Conservation (phyloP, 1,140 invertebrate species). For the Conus betulinus region DNA sequence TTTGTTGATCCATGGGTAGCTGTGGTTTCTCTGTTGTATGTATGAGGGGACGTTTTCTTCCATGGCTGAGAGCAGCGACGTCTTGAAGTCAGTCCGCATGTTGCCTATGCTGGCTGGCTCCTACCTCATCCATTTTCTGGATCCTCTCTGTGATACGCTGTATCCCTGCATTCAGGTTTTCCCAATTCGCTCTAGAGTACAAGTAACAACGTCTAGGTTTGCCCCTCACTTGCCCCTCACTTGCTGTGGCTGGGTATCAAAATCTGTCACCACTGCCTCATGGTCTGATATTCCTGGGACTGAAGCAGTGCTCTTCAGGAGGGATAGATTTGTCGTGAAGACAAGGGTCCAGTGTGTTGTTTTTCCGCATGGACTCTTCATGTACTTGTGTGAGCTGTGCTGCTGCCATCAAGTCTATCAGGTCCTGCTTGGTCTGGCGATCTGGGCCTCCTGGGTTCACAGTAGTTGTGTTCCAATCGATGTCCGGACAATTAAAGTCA, state of each 20-base stretch:
- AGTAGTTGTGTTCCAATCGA: slow-evolving; percentile 27
- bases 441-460: slow-evolving; percentile 35
- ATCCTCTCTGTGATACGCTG: neutral
- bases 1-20: neutral
- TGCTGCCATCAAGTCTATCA: slow-evolving; percentile 30
- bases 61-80: neutral
- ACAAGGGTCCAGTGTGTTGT: slow-evolving; percentile 42
- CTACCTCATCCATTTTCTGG: neutral
- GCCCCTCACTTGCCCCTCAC: no score
- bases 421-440: slow-evolving; percentile 33
- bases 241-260: slow-evolving; percentile 34
- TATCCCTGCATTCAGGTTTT: slow-evolving; percentile 15
- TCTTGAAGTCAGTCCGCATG: neutral
- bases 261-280: slow-evolving; percentile 40
- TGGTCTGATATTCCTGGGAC: slow-evolving; percentile 49
- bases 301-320: slow-evolving; percentile 37
- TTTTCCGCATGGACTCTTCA: slow-evolving; percentile 34
- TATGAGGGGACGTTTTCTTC: neutral
- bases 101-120: neutral
- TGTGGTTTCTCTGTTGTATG: neutral
- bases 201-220: slow-evolving; percentile 35
- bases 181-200: neutral
- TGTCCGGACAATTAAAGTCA: neutral
- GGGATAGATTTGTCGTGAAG: slow-evolving; percentile 41
- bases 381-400: slow-evolving; percentile 39